Evolutionary conservation across 1,140 invertebrate genomes (phyloP).

Genomic region (Campoletis sonorensis): DNA sequence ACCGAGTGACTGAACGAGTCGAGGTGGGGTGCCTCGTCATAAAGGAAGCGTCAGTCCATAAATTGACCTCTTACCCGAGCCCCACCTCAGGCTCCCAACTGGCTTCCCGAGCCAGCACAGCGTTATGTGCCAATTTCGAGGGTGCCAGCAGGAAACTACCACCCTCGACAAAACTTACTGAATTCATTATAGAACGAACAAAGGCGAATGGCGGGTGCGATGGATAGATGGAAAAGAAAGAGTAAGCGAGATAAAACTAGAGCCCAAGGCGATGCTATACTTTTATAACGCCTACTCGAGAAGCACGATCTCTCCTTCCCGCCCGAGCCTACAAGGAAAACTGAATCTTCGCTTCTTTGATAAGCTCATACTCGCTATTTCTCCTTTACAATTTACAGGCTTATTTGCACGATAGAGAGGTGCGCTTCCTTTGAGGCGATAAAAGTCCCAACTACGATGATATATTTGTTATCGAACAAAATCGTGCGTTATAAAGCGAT

Average conservation of each 20-base stretch:
- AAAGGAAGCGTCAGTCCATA: constrained; percentile 75
- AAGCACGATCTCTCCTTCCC: constrained; percentile 11
- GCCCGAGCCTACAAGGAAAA: constrained; percentile 6
- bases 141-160: constrained; percentile 74
- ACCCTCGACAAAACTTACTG: constrained; percentile 75
- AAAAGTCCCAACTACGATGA: neutral
- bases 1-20: constrained; percentile 37
- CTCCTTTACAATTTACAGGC: constrained; percentile 11
- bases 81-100: constrained; percentile 7
- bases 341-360: constrained; percentile 38
- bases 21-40: constrained; percentile 63
- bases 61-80: constrained; percentile 61
- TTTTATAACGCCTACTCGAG: constrained; percentile 39
- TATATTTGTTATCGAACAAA: neutral
- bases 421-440: neutral
- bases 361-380: constrained; percentile 31
- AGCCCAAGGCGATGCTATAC: constrained; percentile 67
- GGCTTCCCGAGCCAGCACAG: constrained; percentile 48
- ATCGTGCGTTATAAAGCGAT: neutral
- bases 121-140: constrained; percentile 72
- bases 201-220: constrained; percentile 58
- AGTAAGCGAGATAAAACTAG: constrained; percentile 25
- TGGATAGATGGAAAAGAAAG: constrained; percentile 52
- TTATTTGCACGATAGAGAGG: neutral
- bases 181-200: constrained; percentile 74